Conservation (phyloP, 2,113 vertebrate genomes). For the Leptobrachium leishanense region DNA sequence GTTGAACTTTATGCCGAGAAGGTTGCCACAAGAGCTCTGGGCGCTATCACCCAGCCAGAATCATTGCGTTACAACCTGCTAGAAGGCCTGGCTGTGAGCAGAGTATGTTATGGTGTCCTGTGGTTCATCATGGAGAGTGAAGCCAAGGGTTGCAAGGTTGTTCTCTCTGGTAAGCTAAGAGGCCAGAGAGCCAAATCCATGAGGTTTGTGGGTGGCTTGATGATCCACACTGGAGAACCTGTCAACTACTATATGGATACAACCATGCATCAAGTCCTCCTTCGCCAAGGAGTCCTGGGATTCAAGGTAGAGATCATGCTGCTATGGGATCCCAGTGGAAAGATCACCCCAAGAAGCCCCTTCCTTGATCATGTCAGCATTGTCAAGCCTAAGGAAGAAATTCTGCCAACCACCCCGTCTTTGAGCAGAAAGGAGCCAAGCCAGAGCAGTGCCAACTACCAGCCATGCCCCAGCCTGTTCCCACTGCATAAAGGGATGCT, state of each 20-base stretch:
- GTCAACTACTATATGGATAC: conserved; percentile 99
- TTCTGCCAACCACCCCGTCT: conserved; percentile 89
- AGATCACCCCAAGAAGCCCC: conserved; percentile 97
- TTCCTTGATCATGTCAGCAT: conserved; percentile 88
- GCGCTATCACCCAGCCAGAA: conserved; percentile 95
- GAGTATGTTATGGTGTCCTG: conserved; percentile 95
- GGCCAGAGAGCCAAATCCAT: conserved; percentile 98
- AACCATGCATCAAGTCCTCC: conserved; percentile 91
- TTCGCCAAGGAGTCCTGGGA: conserved; percentile 93
- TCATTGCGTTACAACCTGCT: conserved; percentile 97
- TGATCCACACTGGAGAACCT: conserved; percentile 98
- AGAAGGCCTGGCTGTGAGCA: conserved; percentile 93
- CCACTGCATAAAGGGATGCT: conserved; percentile 74
- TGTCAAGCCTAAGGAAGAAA: conserved; percentile 95
- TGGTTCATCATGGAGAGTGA: conserved; percentile 99
- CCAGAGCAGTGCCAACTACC: conserved; percentile 90
- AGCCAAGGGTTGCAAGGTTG: conserved; percentile 94
- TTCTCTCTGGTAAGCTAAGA: conserved; percentile 92
- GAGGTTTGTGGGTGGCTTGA: conserved; percentile 98
- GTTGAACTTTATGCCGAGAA: conserved; percentile 98
- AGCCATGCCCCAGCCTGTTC: conserved; percentile 87
- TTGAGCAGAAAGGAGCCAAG: conserved; percentile 96
- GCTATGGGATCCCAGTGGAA: conserved; percentile 97
- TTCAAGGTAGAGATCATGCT: conserved; percentile 99
- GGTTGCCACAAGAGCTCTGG: conserved; percentile 93